These are phyloP conservation scores for Eurystomus gularis DNA, from an alignment of 2,113 vertebrate species.

Conservation along the genomic window DNA sequence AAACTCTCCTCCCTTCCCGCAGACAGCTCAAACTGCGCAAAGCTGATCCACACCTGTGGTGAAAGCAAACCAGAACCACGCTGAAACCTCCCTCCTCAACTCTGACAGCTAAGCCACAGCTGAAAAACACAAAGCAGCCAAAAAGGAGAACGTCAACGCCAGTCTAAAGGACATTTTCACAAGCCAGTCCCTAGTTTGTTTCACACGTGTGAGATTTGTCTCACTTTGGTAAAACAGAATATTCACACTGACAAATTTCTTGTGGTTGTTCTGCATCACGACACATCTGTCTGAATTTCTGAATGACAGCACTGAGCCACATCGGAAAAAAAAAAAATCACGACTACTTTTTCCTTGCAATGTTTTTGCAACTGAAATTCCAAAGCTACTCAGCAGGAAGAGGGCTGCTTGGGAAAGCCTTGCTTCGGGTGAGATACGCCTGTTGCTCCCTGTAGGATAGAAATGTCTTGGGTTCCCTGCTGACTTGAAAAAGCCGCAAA, in stretches of 20 bases:
- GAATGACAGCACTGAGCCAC: neutral
- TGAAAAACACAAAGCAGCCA: too few species aligned
- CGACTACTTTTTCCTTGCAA: neutral
- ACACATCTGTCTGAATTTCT: neutral
- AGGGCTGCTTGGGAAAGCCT: neutral
- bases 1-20: conserved; percentile 78
- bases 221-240: neutral
- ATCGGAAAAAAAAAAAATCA: neutral
- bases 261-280: accelerated
- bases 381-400: neutral
- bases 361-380: neutral
- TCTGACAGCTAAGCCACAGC: accelerated
- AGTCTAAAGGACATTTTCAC: neutral
- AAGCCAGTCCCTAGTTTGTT: neutral
- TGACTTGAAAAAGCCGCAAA: neutral
- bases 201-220: accelerated
- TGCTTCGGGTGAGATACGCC: accelerated
- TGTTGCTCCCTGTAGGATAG: accelerated
- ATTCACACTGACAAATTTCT: accelerated
- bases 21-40: conserved; percentile 92
- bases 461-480: neutral
- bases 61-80: neutral
- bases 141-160: accelerated
- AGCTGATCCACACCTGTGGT: conserved; percentile 95
- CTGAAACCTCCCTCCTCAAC: neutral